Conservation (phyloP, 2,797 vertebrate species). For the Mus caroli region DNA sequence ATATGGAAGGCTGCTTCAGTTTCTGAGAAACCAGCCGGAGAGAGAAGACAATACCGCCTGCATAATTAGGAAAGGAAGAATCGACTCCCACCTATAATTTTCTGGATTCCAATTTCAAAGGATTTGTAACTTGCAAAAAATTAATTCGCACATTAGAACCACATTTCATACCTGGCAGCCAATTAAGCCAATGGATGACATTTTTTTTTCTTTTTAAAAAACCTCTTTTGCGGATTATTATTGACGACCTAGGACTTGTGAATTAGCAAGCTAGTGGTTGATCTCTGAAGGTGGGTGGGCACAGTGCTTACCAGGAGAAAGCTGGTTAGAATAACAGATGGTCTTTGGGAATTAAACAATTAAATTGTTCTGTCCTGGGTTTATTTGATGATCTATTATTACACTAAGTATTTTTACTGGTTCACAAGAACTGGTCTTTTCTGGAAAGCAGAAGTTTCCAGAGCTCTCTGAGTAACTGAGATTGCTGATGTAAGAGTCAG, state of each 20-base stretch:
- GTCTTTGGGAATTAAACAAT: slow-evolving; percentile 36
- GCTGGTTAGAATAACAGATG: neutral
- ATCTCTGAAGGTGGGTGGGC: neutral
- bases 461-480: neutral
- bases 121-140: slow-evolving; percentile 67
- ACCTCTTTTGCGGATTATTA: neutral
- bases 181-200: slow-evolving; percentile 58
- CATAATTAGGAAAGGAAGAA: slow-evolving; percentile 75
- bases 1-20: slow-evolving; percentile 65
- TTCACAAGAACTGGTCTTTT: slow-evolving; percentile 40
- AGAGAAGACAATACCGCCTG: slow-evolving; percentile 51
- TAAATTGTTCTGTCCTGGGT: neutral
- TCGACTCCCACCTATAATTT: slow-evolving; percentile 65
- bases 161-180: slow-evolving; percentile 64
- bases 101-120: slow-evolving; percentile 82
- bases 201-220: neutral
- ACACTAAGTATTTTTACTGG: slow-evolving; percentile 50
- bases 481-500: neutral
- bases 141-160: slow-evolving; percentile 73
- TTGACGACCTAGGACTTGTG: slow-evolving; percentile 1
- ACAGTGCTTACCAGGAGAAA: neutral
- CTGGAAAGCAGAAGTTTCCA: slow-evolving; percentile 5
- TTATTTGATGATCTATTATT: slow-evolving; percentile 41
- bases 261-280: neutral
- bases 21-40: slow-evolving; percentile 81